These are phyloP conservation scores for Tokudaia muenninki DNA, from an alignment of 2,797 vertebrate genomes.

Conservation along the genomic window DNA sequence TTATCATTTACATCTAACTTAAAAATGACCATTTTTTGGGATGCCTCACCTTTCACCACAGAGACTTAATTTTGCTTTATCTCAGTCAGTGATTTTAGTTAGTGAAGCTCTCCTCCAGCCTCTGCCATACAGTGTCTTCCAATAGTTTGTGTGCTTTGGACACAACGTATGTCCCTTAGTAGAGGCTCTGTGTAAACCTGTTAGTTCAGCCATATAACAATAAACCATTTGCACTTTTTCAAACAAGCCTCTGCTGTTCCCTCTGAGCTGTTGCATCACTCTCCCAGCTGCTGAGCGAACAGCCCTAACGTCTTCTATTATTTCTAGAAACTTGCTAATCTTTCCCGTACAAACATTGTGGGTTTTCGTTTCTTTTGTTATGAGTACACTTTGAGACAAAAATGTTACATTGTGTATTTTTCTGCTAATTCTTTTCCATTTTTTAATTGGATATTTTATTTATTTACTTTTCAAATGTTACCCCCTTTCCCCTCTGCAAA, in stretches of 20 bases:
- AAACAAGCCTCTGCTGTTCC: not conserved
- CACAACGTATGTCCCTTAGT: not conserved
- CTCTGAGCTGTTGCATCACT: not conserved
- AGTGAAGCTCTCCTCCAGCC: not conserved
- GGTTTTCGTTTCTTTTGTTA: not conserved
- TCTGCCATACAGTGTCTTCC: not conserved
- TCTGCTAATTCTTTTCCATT: not conserved
- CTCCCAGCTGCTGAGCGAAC: not conserved
- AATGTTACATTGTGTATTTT: not conserved
- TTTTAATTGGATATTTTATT: too few species aligned
- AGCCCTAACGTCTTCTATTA: not conserved
- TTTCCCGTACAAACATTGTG: not conserved
- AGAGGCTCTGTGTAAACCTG: not conserved
- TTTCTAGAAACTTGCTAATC: not conserved
- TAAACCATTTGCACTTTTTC: not conserved
- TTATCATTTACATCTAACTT: slow-evolving; percentile 22
- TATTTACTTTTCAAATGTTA: too few species aligned
- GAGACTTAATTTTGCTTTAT: slow-evolving; percentile 34
- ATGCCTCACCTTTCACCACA: not conserved
- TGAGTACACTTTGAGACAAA: not conserved
- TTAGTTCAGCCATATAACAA: not conserved
- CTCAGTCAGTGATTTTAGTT: slow-evolving; percentile 12
- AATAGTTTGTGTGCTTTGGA: not conserved
- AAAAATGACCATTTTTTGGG: not conserved
- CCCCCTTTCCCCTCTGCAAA: not conserved